phyloP scores from a whole-genome alignment of 2,888 invertebrate species.

The Leptarthrus brevirostris region DNA sequence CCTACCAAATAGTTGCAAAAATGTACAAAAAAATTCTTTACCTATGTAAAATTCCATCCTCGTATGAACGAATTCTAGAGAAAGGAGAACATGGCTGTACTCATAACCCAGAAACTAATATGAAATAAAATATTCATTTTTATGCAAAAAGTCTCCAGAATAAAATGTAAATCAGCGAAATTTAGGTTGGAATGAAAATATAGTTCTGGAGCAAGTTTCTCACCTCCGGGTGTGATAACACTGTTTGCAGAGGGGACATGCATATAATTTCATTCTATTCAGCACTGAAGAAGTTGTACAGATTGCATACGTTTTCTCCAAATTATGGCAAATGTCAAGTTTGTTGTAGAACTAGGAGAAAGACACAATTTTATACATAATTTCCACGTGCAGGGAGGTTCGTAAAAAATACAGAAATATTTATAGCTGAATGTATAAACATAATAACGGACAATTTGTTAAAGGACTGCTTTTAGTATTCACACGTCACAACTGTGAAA shows the following conservation, averaged over 20 bases:
- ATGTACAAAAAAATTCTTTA: neutral
- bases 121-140: constrained; percentile 41
- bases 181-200: constrained; percentile 13
- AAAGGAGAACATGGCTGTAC: neutral
- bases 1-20: constrained; percentile 6
- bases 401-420: neutral
- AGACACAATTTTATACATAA: neutral
- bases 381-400: neutral
- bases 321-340: constrained; percentile 41
- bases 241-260: constrained; percentile 26
- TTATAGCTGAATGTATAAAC: neutral
- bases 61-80: neutral
- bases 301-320: constrained; percentile 37
- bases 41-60: neutral
- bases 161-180: constrained; percentile 37
- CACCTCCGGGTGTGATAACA: constrained; percentile 37
- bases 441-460: too few relatives aligned
- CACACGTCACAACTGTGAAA: too few relatives aligned
- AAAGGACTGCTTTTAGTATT: too few relatives aligned
- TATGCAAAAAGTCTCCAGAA: constrained; percentile 31
- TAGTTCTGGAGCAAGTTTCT: constrained; percentile 29
- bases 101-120: constrained; percentile 35
- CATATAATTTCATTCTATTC: constrained; percentile 34
- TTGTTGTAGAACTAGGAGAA: neutral
- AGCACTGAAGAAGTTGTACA: neutral